phyloP scores from a whole-genome alignment of 2,888 invertebrate species.

The Galerucella calmariensis region DNA sequence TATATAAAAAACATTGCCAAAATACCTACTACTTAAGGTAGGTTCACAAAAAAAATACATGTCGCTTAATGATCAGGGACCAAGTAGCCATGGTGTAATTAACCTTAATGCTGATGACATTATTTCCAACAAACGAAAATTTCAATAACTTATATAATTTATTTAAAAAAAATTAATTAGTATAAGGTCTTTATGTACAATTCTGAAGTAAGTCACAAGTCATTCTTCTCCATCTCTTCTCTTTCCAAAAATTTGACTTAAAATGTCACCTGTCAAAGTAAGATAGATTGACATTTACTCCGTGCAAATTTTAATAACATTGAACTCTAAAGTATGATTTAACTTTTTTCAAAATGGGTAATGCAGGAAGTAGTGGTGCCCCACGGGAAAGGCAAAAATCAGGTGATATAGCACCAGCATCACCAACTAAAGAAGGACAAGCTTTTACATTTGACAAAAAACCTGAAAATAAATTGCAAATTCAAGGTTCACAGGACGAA shows the following conservation, averaged over 20 bases:
- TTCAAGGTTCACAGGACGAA: slow-evolving; percentile 79
- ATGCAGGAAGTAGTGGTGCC: slow-evolving; percentile 80
- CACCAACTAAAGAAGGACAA: slow-evolving; percentile 78
- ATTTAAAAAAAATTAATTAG: too few relatives aligned
- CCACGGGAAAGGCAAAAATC: slow-evolving; percentile 81
- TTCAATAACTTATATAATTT: too few relatives aligned
- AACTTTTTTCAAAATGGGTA: slow-evolving; percentile 72
- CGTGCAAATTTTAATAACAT: slow-evolving; percentile 22
- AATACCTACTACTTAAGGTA: not conserved
- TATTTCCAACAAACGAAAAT: not conserved
- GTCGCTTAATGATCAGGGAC: not conserved
- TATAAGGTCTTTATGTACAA: too few relatives aligned
- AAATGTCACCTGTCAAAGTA: not conserved
- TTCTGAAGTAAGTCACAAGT: too few relatives aligned
- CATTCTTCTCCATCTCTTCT: too few relatives aligned
- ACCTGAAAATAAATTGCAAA: slow-evolving; percentile 72
- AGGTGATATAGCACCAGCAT: slow-evolving; percentile 69
- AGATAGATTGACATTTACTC: not conserved
- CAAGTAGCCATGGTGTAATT: not conserved
- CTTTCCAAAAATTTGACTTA: too few relatives aligned
- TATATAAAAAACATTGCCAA: not conserved
- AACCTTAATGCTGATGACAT: too few relatives aligned
- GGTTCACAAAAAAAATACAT: not conserved
- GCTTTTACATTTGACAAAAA: slow-evolving; percentile 90
- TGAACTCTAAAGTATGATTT: slow-evolving; percentile 29